Conservation (phyloP, 2,797 vertebrate genomes). For the Valencia hispanica region DNA sequence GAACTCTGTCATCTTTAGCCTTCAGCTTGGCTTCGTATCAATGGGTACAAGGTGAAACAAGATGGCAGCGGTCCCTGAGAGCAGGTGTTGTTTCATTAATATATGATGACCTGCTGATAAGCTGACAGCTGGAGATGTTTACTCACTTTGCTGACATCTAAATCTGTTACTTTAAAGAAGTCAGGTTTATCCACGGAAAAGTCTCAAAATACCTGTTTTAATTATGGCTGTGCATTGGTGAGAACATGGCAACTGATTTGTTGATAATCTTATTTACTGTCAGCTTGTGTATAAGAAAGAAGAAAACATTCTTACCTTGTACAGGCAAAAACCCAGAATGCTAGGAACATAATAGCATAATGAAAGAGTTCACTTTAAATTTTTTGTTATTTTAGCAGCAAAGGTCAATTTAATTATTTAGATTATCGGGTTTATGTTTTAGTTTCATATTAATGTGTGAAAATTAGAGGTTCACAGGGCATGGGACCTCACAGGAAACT, state of each 20-base stretch:
- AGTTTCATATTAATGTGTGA: not conserved
- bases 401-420: not conserved
- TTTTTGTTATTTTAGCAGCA: not conserved
- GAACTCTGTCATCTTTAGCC: conserved; percentile 31
- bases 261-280: not conserved
- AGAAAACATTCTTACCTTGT: not conserved
- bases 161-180: not conserved
- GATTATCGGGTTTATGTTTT: not conserved
- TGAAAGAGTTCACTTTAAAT: not conserved
- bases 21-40: not conserved
- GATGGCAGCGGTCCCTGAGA: not conserved
- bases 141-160: not conserved
- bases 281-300: not conserved
- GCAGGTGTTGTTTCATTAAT: not conserved
- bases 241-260: not conserved
- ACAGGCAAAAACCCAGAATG: not conserved
- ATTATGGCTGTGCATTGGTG: not conserved
- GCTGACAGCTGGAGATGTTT: conserved; percentile 1
- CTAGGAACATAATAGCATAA: not conserved
- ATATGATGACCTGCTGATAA: not conserved
- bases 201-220: not conserved
- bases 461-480: not conserved
- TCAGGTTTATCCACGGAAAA: not conserved
- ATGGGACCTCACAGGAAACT: not conserved
- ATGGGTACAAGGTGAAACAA: not conserved